These are phyloP conservation scores for Semotilus atromaculatus DNA, from an alignment of 2,797 vertebrate species.

Conservation along the genomic window DNA sequence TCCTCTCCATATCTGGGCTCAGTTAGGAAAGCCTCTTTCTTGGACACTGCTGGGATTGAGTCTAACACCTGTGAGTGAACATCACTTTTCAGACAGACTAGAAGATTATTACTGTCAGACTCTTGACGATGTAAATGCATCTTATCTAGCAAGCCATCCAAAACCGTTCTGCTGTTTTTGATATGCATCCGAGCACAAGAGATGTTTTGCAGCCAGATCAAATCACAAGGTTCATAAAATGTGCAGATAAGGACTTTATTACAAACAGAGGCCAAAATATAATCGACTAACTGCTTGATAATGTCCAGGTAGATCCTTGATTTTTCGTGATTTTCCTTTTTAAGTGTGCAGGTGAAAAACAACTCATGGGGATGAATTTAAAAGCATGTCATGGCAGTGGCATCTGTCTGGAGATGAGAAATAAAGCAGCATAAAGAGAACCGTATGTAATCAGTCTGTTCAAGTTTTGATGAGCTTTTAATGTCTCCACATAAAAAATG, in stretches of 20 bases:
- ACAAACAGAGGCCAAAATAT: background rate
- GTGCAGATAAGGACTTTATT: constrained; percentile 19
- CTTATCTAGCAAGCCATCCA: background rate
- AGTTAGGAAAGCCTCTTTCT: constrained; percentile 1
- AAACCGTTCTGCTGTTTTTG: background rate
- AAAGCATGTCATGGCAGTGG: constrained; percentile 13
- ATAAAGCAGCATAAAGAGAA: constrained; percentile 20
- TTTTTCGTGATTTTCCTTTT: background rate
- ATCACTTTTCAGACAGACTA: constrained; percentile 15
- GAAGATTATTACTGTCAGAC: constrained; percentile 35
- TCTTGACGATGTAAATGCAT: constrained; percentile 20
- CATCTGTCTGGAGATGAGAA: constrained; percentile 4
- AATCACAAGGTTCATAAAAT: constrained; percentile 12
- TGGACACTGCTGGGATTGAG: constrained; percentile 28
- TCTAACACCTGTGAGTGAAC: constrained; percentile 36
- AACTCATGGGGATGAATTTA: constrained; percentile 3
- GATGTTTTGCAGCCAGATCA: background rate
- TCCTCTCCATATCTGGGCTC: background rate
- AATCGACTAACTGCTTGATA: constrained; percentile 38
- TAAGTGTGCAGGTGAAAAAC: background rate
- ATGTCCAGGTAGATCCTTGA: constrained; percentile 32
- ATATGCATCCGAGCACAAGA: background rate
- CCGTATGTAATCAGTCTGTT: constrained; percentile 7
- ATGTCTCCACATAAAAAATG: constrained; percentile 9
- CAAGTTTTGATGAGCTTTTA: constrained; percentile 29